Base-by-base conservation (phyloP, 1,140 invertebrate species). In the Zaprionus gabonicus region DNA sequence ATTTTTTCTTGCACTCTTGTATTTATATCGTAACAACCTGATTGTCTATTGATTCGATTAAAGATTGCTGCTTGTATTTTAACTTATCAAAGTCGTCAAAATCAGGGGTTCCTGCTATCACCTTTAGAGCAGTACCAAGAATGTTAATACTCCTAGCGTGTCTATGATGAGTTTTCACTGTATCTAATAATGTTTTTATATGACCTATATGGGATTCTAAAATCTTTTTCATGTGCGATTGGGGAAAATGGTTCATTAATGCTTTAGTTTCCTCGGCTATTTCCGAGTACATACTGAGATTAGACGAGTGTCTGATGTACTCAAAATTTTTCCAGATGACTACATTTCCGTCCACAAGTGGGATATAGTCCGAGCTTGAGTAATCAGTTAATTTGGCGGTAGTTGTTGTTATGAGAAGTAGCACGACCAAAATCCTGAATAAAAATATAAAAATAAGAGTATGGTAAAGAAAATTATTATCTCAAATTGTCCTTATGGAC, bases 61-160 rank as follows among this genome's bases (percentile, higher is more conserved):
- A 46, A 13, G 2, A 13, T 49, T 46, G 6, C 28, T 73, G 63
- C 4, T 34, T 44, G 27, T 34, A 60, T 55, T 60, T 67, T 17
- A 67, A 4, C 20, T 73, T 20, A n/a, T 73, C 31, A 4, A 53
- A 74, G 31, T 75, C 57, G 4, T 78, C 65, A 55, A 69, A 74
- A 12, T 66, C 71, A 4, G 71, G 71, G 6, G 58, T 58, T 15
- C 58, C 69, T 15, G 76, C 15, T 56, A 55, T 4, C 12, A 55
- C 34, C 38, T 68, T 77, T 10, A 77, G 27, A 25, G 53, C 75
- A 15, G 41, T 76, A 28, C 62, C 57, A 31, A 68, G 10, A 59
- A 64, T 38, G 34, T 65, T 72, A 10, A 68, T 49, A 53, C 70
- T 77, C 34, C 70, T 59, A 36, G 44, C 10, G 7, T 73, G 60